Conservation (phyloP, 2,888 invertebrate genomes). For the Plagodis pulveraria region DNA sequence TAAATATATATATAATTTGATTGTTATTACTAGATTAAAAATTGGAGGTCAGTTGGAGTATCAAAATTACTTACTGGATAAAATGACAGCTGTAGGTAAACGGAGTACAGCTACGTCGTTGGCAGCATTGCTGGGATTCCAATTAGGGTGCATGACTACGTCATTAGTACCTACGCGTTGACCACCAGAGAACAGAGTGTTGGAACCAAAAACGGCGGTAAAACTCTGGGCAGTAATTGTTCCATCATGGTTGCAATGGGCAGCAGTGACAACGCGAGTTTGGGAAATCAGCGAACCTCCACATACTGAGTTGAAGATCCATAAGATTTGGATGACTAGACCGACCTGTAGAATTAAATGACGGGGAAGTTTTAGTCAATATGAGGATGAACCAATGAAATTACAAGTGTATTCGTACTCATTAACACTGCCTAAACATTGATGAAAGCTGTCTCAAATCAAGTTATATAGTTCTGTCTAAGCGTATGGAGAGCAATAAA, state of each 20-base stretch:
- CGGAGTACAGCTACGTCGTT: conserved; percentile 57
- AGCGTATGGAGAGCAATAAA: no score
- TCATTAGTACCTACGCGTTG: conserved; percentile 41
- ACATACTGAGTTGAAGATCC: conserved; percentile 55
- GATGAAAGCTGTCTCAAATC: no score
- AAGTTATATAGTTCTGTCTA: no score
- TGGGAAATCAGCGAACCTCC: conserved; percentile 53
- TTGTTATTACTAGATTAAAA: no score
- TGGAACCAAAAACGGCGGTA: conserved; percentile 60
- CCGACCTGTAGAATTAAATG: conserved; percentile 48
- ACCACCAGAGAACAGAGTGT: conserved; percentile 56
- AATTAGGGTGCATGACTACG: conserved; percentile 49
- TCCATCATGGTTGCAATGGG: conserved; percentile 58
- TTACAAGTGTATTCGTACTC: no score
- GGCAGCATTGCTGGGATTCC: conserved; percentile 44
- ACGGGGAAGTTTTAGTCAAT: neutral
- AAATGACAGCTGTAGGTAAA: conserved; percentile 33
- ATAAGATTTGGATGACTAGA: conserved; percentile 52
- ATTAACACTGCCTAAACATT: neutral
- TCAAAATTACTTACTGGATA: conserved; percentile 41
- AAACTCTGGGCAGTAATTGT: conserved; percentile 44
- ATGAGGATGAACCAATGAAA: neutral
- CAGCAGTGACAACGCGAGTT: conserved; percentile 54
- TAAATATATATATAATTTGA: no score
- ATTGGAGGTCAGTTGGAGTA: no score